These are phyloP conservation scores for Thamnophis elegans DNA, from an alignment of 2,797 vertebrate genomes.

Conservation along the genomic window DNA sequence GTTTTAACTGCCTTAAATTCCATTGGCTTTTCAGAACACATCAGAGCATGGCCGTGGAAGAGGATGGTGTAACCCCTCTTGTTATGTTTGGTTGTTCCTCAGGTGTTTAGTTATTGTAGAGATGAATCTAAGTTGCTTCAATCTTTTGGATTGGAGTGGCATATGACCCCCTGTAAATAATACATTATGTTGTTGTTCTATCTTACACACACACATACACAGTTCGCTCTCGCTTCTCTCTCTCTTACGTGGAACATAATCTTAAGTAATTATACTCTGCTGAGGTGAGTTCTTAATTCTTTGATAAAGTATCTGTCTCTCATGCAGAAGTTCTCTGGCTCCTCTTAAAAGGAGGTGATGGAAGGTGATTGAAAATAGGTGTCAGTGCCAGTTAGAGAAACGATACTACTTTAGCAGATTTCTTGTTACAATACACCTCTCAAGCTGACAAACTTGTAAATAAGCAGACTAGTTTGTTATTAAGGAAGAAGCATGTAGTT, in stretches of 20 bases:
- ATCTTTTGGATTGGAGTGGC: background rate
- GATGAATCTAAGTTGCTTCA: background rate
- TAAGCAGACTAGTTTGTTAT: background rate
- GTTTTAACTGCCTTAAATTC: background rate
- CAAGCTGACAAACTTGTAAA: background rate
- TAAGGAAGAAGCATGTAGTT: background rate
- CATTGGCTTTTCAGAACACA: background rate
- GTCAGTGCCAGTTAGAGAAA: background rate
- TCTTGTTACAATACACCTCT: background rate
- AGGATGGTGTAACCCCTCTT: background rate
- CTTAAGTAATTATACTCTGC: background rate
- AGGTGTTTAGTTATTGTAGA: background rate
- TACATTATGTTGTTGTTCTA: background rate
- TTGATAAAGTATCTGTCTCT: background rate
- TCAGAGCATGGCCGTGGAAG: background rate
- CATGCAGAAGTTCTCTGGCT: background rate
- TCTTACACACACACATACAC: background rate
- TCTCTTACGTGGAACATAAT: background rate
- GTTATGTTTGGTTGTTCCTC: background rate
- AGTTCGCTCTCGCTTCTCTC: no score
- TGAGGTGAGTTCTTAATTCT: background rate
- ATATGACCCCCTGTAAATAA: background rate
- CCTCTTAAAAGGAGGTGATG: background rate
- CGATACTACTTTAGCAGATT: background rate
- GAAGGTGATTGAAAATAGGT: background rate